phyloP scores from a whole-genome alignment of 2,113 vertebrate genomes.

The Gymnarchus niloticus region DNA sequence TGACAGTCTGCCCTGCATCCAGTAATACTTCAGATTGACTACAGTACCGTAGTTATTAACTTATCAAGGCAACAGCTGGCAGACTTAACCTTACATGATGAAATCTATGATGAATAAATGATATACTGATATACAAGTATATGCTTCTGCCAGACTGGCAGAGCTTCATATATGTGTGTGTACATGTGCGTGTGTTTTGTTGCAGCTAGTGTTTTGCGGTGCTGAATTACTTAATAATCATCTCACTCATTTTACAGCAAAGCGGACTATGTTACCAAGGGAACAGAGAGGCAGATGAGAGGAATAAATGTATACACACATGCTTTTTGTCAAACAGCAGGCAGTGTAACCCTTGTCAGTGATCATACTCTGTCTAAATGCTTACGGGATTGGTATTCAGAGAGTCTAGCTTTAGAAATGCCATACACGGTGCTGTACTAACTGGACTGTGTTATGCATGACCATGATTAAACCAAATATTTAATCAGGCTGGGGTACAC shows the following conservation, averaged over 20 bases:
- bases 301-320: slow-evolving; percentile 14
- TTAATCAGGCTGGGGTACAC: too few species aligned
- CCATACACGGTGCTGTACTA: not conserved
- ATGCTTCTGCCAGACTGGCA: not conserved
- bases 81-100: slow-evolving; percentile 12
- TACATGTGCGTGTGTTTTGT: too few species aligned
- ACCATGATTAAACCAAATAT: too few species aligned
- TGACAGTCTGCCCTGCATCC: not conserved
- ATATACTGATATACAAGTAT: not conserved
- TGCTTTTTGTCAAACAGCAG: not conserved
- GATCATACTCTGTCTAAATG: not conserved
- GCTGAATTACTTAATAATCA: not conserved
- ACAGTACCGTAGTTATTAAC: not conserved
- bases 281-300: slow-evolving; percentile 1
- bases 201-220: not conserved
- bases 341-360: not conserved
- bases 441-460: not conserved
- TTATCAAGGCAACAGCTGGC: not conserved
- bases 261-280: slow-evolving; percentile 5
- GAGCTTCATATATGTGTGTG: not conserved
- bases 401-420: not conserved
- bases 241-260: slow-evolving; percentile 4
- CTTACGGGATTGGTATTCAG: not conserved
- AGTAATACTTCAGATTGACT: not conserved
- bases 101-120: not conserved